Evolutionary conservation across 2,888 invertebrate genomes (phyloP), one percentile per base, ranked within the genome.

Genomic region (Ernsta delagoae): DNA sequence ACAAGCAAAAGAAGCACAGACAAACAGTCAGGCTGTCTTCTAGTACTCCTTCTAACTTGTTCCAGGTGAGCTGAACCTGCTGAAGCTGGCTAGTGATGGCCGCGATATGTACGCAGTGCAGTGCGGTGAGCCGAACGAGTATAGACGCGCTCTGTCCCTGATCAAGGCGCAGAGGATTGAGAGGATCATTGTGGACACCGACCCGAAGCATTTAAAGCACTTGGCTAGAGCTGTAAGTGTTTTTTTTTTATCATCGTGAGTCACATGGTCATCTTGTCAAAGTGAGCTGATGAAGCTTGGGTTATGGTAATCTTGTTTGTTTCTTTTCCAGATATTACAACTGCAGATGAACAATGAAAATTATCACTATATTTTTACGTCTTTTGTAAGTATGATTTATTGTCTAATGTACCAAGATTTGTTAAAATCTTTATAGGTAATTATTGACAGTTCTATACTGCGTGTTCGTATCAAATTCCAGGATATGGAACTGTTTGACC

Each of bases 311-410:
- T n/a, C n/a, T n/a, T n/a, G n/a, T n/a, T n/a, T 36, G 3, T 36
- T 53, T 62, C 39, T 53, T 5, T 66, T 95, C 48, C 95, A 99
- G 98, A 98, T 98, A 76, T 92, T 98, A 12, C 98, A 98, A 83
- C 94, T 98, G 8, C 98, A 98, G 88, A 99, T 99, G 98, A 98
- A 98, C 84, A 98, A 98, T 83, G 97, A 98, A 86, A 94, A 97
- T 79, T 98, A 98, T 83, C 98, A 99, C 86, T 99, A 98, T 85
- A 97, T 98, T 94, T 98, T 98, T 83, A 98, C 98, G 12, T 98
- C 98, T 4, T 97, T 98, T 88, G 98, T 98, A 94, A 97, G 97
- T 97, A 94, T 70, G 5, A 12, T 34, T n/a, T n/a, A n/a, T n/a
- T n/a, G n/a, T n/a, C n/a, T n/a, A n/a, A n/a, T n/a, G n/a, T n/a